These are phyloP conservation scores for Enteromius thamalakanensis DNA, from an alignment of 2,797 vertebrate species.

Conservation along the genomic window DNA sequence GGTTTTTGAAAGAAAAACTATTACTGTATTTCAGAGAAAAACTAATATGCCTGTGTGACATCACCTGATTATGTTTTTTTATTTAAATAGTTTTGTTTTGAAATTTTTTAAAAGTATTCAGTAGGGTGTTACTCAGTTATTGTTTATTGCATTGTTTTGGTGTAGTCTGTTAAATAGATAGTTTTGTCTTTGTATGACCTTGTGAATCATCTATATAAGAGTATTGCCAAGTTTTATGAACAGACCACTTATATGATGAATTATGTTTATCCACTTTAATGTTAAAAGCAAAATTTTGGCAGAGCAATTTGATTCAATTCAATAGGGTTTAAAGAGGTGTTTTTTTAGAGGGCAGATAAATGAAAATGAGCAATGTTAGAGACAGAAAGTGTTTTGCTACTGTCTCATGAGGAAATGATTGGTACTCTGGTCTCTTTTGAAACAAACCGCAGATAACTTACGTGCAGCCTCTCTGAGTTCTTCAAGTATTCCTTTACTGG, in stretches of 20 bases:
- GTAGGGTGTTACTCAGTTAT: neutral
- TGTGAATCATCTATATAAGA: too few species aligned
- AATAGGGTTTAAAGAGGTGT: neutral
- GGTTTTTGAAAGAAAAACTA: too few species aligned
- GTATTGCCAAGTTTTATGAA: neutral
- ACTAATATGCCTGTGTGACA: too few species aligned
- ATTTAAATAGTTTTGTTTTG: neutral
- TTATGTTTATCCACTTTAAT: neutral
- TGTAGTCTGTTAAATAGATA: neutral
- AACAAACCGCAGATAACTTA: slow-evolving; percentile 1
- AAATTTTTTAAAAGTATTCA: neutral
- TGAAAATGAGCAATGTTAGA: neutral
- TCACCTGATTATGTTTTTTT: neutral
- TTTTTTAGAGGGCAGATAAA: neutral
- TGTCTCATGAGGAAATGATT: neutral
- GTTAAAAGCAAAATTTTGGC: neutral
- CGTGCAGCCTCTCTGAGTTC: neutral
- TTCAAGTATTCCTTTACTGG: neutral
- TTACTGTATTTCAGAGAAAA: too few species aligned
- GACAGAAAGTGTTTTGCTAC: neutral
- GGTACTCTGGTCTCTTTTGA: neutral
- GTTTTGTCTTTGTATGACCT: neutral
- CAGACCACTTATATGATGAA: neutral
- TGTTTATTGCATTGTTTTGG: neutral
- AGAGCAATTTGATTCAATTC: neutral